Percentiles rank a stretch among this genome's conserved stretches.
Conservation (phyloP, 2,797 vertebrate species). For the Percopsis omiscomaycus region DNA sequence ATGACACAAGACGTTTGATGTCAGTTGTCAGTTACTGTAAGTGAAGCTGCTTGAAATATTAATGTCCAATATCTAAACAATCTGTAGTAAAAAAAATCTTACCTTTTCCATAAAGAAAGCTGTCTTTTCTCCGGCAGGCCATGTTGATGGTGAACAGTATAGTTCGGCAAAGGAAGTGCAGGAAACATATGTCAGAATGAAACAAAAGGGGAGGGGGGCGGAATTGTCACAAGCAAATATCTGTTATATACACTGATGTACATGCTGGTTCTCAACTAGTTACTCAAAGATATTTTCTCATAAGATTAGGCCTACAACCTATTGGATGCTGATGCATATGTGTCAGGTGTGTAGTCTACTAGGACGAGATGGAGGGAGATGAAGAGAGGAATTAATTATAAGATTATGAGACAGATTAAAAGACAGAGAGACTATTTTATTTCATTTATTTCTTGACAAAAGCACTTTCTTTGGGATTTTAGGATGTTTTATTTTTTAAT, state of each 20-base stretch:
- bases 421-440: too few relatives aligned
- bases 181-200: slow-evolving; percentile 49
- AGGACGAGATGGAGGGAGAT: too few relatives aligned
- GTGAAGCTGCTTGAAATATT: not conserved
- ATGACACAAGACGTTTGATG: not conserved
- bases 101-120: slow-evolving; percentile 83
- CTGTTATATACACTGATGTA: not conserved
- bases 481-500: too few relatives aligned
- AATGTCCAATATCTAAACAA: not conserved
- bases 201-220: slow-evolving; percentile 20
- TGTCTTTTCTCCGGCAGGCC: slow-evolving; percentile 75
- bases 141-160: slow-evolving; percentile 54
- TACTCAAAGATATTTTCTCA: too few relatives aligned
- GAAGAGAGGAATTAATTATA: too few relatives aligned
- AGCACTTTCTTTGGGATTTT: too few relatives aligned
- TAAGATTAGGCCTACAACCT: too few relatives aligned
- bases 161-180: slow-evolving; percentile 54
- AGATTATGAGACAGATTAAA: too few relatives aligned
- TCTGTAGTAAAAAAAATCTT: slow-evolving; percentile 1
- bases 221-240: slow-evolving; percentile 15
- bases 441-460: too few relatives aligned
- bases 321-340: too few relatives aligned
- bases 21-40: not conserved
- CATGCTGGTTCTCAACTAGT: not conserved
- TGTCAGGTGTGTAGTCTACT: too few relatives aligned